Conservation (phyloP, 2,113 vertebrate genomes). For the Clarias macrocephalus region DNA sequence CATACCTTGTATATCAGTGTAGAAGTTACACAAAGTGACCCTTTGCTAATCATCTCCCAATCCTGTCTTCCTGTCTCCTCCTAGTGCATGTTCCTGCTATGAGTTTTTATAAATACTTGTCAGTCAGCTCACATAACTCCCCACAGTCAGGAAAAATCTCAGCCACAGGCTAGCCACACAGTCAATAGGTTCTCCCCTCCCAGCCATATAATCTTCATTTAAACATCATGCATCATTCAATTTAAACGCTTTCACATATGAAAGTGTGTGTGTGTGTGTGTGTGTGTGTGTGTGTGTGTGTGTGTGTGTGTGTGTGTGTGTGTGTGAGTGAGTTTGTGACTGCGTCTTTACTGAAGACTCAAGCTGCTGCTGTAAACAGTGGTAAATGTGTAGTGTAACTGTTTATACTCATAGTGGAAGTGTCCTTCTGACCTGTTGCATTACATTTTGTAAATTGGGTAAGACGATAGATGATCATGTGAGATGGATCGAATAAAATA, state of each 20-base stretch:
- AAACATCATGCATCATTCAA: neutral
- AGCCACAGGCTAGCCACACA: constrained; percentile 10
- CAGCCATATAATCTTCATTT: neutral
- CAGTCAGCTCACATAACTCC: neutral
- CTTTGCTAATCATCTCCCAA: constrained; percentile 1
- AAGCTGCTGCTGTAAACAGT: neutral
- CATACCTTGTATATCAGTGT: neutral
- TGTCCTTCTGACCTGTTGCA: neutral
- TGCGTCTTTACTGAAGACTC: neutral
- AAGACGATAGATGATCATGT: neutral
- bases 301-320: too few relatives aligned
- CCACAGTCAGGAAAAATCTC: neutral
- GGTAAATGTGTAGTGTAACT: neutral
- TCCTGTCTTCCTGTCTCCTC: constrained; percentile 26
- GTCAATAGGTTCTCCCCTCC: neutral
- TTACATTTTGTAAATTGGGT: neutral
- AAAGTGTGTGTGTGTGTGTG: neutral
- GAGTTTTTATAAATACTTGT: neutral
- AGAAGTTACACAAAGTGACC: neutral
- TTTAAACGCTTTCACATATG: neutral
- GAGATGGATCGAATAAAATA: neutral
- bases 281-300: too few relatives aligned
- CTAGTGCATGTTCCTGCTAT: neutral
- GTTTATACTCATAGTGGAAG: neutral
- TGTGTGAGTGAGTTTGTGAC: neutral